These are phyloP conservation scores for Plestiodon gilberti DNA, from an alignment of 2,113 vertebrate species.

Conservation along the genomic window DNA sequence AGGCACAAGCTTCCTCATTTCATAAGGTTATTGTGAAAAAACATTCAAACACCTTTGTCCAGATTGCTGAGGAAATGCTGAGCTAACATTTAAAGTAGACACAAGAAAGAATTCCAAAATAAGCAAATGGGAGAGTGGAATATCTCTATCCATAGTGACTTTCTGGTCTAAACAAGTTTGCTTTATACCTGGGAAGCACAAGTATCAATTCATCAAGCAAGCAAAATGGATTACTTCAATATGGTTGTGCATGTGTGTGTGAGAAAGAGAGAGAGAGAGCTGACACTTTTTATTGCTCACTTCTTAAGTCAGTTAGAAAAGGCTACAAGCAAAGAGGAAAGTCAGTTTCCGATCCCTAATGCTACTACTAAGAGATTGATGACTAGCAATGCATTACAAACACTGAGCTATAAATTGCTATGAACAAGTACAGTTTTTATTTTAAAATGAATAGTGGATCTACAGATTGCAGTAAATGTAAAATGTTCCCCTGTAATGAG, in stretches of 20 bases:
- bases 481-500: slow-evolving; percentile 53
- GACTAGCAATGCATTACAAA: not conserved
- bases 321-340: slow-evolving; percentile 11
- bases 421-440: not conserved
- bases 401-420: not conserved
- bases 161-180: slow-evolving; percentile 50
- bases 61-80: slow-evolving; percentile 16
- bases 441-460: not conserved
- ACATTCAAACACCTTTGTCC: slow-evolving; percentile 7
- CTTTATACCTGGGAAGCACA: slow-evolving; percentile 46
- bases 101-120: slow-evolving; percentile 28
- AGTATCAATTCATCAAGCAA: slow-evolving; percentile 39
- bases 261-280: slow-evolving; percentile 39
- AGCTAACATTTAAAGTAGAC: not conserved
- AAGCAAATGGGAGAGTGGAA: slow-evolving; percentile 29
- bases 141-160: slow-evolving; percentile 44
- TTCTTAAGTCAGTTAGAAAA: not conserved
- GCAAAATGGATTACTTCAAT: slow-evolving; percentile 33
- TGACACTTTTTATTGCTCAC: slow-evolving; percentile 11
- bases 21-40: not conserved
- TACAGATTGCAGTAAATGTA: not conserved
- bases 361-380: not conserved
- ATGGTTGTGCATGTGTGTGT: not conserved
- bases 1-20: not conserved
- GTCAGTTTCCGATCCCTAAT: slow-evolving; percentile 14